Percentiles rank a stretch among this genome's conserved stretches.
Evolutionary conservation across 2,888 invertebrate species (phyloP).

Genomic region (Empis stercorea): DNA sequence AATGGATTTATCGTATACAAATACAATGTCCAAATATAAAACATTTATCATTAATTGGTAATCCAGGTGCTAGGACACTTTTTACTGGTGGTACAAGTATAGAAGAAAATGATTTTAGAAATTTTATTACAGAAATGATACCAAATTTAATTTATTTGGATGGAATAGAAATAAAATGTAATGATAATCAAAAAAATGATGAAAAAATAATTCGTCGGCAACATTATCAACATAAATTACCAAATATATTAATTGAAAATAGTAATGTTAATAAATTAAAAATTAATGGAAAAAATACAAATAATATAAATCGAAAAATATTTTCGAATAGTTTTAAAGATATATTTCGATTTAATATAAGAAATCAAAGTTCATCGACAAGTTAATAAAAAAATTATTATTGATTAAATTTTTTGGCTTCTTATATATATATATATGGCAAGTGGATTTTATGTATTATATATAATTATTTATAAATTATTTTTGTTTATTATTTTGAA

Average conservation of each 20-base stretch:
- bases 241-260: slow-evolving; percentile 7
- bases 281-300: slow-evolving; percentile 3
- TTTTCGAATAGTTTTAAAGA: slow-evolving; percentile 21
- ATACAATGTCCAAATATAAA: slow-evolving; percentile 58
- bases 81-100: slow-evolving; percentile 33
- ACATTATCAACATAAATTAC: background rate
- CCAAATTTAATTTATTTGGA: slow-evolving; percentile 26
- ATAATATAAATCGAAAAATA: background rate
- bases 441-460: too few species aligned
- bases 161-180: slow-evolving; percentile 17
- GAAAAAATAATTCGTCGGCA: background rate
- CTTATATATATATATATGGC: too few species aligned
- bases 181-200: too few species aligned
- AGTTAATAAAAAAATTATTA: slow-evolving; percentile 19
- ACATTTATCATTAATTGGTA: slow-evolving; percentile 67
- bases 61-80: slow-evolving; percentile 54
- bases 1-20: slow-evolving; percentile 57
- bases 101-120: slow-evolving; percentile 18
- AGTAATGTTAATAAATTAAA: slow-evolving; percentile 4
- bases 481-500: too few species aligned
- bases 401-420: background rate
- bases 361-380: slow-evolving; percentile 21
- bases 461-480: too few species aligned
- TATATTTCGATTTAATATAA: slow-evolving; percentile 22
- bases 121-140: slow-evolving; percentile 23